A percentile compares a stretch with the other conserved stretches of the same genome.
These are phyloP conservation scores for Tokudaia muenninki DNA, from an alignment of 2,797 vertebrate genomes.

Conservation along the genomic window DNA sequence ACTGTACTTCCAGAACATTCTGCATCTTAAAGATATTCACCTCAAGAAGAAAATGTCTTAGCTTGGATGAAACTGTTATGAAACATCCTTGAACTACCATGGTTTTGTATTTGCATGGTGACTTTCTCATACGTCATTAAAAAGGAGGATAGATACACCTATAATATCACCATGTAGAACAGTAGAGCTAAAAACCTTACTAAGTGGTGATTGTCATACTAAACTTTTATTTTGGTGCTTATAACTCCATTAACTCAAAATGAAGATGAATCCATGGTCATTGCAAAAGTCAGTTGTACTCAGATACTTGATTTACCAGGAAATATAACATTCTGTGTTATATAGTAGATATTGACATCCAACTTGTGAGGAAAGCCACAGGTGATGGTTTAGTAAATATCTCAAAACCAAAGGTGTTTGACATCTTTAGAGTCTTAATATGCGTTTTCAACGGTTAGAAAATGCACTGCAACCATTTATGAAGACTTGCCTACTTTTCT, in stretches of 20 bases:
- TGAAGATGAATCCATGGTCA: neutral
- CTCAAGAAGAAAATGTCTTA: neutral
- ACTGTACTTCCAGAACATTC: neutral
- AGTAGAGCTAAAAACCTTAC: neutral
- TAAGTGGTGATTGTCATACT: neutral
- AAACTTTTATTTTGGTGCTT: neutral
- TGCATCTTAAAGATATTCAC: neutral
- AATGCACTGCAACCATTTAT: conserved; percentile 64
- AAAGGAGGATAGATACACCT: neutral
- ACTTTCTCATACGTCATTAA: neutral
- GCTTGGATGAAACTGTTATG: neutral
- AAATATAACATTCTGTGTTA: neutral
- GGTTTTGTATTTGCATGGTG: neutral
- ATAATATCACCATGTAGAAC: neutral
- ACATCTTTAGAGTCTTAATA: neutral
- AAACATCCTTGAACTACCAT: neutral
- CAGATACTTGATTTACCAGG: neutral
- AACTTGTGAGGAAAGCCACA: neutral
- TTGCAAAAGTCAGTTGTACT: neutral
- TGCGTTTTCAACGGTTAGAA: conserved; percentile 46
- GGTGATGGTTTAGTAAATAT: neutral
- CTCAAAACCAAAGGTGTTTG: neutral
- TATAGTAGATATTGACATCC: neutral
- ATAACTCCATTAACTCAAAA: neutral
- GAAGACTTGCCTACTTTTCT: conserved; percentile 45